Conservation (phyloP, 2,888 invertebrate species). For the Pediacus dermestoides region DNA sequence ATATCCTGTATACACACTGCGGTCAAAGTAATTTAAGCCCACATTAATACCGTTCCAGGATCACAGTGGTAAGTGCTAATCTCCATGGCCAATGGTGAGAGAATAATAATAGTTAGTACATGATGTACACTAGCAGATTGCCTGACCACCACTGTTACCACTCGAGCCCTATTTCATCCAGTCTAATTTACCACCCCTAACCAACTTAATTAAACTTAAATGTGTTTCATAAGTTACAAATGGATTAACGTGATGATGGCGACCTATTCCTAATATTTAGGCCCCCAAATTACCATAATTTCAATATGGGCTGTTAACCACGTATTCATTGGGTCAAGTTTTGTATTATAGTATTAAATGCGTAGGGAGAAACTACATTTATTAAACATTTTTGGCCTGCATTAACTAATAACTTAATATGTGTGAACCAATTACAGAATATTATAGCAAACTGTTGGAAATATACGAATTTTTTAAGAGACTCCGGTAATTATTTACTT, state of each 20-base stretch:
- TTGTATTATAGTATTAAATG: no score
- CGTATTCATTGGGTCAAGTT: no score
- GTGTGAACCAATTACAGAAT: no score
- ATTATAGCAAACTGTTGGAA: no score
- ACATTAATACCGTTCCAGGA: constrained; percentile 7
- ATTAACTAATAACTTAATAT: no score
- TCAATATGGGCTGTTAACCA: no score
- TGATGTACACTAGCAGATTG: constrained; percentile 14
- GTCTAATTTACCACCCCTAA: constrained; percentile 19
- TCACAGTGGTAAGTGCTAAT: constrained; percentile 10
- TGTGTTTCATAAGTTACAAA: constrained; percentile 23
- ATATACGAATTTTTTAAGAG: no score
- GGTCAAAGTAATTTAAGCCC: neutral
- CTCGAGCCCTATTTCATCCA: constrained; percentile 18
- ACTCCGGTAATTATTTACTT: no score
- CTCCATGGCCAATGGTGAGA: constrained; percentile 5
- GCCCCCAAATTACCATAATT: constrained; percentile 1
- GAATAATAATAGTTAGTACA: constrained; percentile 10
- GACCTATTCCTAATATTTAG: no score
- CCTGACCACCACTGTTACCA: constrained; percentile 16
- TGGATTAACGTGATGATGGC: constrained; percentile 20
- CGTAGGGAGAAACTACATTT: no score
- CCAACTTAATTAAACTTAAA: constrained; percentile 28
- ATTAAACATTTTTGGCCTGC: no score
- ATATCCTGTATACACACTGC: no score